Percentiles rank a stretch among this genome's conserved stretches.
Evolutionary conservation across 2,888 invertebrate genomes (phyloP).

Genomic region (Scaptodrosophila latifasciaeformis): DNA sequence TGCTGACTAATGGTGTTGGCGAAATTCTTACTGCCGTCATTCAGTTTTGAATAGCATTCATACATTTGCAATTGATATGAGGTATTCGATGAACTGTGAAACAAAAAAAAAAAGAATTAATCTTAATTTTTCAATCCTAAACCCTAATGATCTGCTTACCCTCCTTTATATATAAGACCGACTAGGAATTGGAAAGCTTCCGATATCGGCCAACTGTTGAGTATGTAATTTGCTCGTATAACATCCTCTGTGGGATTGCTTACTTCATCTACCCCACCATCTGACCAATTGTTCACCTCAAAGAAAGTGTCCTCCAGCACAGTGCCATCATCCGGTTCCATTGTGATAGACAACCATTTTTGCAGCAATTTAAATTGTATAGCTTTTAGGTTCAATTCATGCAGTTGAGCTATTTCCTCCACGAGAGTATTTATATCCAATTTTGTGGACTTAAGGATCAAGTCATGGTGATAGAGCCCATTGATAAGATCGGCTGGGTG

Average conservation of each 20-base stretch:
- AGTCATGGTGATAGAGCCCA: slow-evolving; percentile 70
- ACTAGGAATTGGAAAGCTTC: slow-evolving; percentile 71
- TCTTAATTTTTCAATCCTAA: not conserved
- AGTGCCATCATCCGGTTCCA: slow-evolving; percentile 55
- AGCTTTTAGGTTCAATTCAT: slow-evolving; percentile 61
- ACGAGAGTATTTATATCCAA: slow-evolving; percentile 72
- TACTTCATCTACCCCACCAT: slow-evolving; percentile 30
- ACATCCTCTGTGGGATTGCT: slow-evolving; percentile 68
- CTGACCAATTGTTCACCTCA: slow-evolving; percentile 64
- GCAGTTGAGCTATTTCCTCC: slow-evolving; percentile 69
- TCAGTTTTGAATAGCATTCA: slow-evolving; percentile 73
- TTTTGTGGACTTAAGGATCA: slow-evolving; percentile 69
- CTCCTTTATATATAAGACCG: slow-evolving; percentile 70
- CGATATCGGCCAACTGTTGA: slow-evolving; percentile 72
- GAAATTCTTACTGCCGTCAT: slow-evolving; percentile 68
- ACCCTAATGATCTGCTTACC: slow-evolving; percentile 65
- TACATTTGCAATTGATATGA: slow-evolving; percentile 73
- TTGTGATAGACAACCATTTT: slow-evolving; percentile 72
- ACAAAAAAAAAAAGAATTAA: not conserved
- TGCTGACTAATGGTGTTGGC: slow-evolving; percentile 67
- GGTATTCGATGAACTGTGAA: slow-evolving; percentile 59
- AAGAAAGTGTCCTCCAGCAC: slow-evolving; percentile 73
- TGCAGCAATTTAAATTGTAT: slow-evolving; percentile 72
- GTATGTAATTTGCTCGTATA: slow-evolving; percentile 72
- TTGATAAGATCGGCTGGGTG: slow-evolving; percentile 71